phyloP scores from a whole-genome alignment of 2,797 vertebrate genomes.

The Eulemur mongoz region DNA sequence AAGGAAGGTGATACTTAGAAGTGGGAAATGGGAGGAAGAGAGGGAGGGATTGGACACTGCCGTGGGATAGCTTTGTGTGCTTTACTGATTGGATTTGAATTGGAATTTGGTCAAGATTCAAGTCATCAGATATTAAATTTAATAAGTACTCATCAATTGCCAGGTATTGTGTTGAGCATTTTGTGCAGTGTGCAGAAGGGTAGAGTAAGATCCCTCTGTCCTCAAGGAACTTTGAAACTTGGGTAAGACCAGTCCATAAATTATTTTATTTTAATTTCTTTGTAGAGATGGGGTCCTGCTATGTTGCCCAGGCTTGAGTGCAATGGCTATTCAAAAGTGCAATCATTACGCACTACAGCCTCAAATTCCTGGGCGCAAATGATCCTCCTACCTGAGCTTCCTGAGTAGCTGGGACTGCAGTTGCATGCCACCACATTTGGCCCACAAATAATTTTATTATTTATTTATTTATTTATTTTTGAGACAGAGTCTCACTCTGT shows the following conservation, averaged over 20 bases:
- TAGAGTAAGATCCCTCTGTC: background rate
- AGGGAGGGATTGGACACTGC: background rate
- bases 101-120: constrained; percentile 30
- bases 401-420: no score
- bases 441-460: no score
- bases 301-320: background rate
- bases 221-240: background rate
- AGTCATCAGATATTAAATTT: background rate
- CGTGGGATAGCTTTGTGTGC: background rate
- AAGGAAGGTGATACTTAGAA: background rate
- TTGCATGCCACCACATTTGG: no score
- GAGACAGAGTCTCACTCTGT: no score
- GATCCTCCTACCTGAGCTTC: background rate
- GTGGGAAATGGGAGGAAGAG: background rate
- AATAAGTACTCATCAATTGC: background rate
- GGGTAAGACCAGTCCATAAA: background rate
- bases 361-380: background rate
- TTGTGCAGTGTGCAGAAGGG: background rate
- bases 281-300: background rate
- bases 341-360: background rate
- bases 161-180: background rate
- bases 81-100: background rate
- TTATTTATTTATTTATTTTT: no score
- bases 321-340: background rate
- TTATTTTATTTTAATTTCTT: background rate